These are phyloP conservation scores for Cynodonichthys magdalenae DNA, from an alignment of 2,797 vertebrate species.

Conservation along the genomic window DNA sequence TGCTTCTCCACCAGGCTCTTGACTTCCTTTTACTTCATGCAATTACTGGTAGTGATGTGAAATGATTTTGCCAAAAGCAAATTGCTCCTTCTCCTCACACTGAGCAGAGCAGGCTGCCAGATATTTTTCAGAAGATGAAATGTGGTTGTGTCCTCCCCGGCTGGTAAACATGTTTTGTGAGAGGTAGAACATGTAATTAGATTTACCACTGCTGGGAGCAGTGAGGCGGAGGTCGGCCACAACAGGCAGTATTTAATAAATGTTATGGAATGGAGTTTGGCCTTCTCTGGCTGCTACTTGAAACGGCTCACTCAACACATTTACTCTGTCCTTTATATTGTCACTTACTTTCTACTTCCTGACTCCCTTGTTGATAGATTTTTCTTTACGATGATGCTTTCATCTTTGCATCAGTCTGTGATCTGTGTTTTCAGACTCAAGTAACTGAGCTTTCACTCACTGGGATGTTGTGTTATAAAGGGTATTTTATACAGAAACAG, in stretches of 20 bases:
- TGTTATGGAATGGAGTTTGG: constrained; percentile 70
- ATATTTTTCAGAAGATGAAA: constrained; percentile 66
- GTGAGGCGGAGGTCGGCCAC: constrained; percentile 57
- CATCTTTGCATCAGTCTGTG: constrained; percentile 38
- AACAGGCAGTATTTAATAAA: constrained; percentile 75
- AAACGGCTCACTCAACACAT: constrained; percentile 65
- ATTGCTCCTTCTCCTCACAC: constrained; percentile 36
- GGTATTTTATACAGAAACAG: constrained; percentile 15
- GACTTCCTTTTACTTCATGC: constrained; percentile 48
- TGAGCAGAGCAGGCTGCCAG: constrained; percentile 51
- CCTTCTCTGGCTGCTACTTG: constrained; percentile 56
- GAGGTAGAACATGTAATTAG: constrained; percentile 77
- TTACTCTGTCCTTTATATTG: constrained; percentile 36
- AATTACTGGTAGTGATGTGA: constrained; percentile 63
- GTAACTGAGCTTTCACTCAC: constrained; percentile 45
- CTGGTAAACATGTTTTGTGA: constrained; percentile 75
- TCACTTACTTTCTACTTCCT: constrained; percentile 43
- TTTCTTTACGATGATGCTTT: constrained; percentile 39
- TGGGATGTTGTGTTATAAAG: constrained; percentile 30
- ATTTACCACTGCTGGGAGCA: constrained; percentile 71
- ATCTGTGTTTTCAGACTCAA: constrained; percentile 33
- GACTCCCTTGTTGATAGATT: constrained; percentile 39
- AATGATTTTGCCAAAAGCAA: constrained; percentile 65
- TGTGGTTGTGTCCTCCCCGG: constrained; percentile 58
- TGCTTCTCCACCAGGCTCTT: constrained; percentile 9